Evolutionary conservation across 2,888 invertebrate species (phyloP), one percentile per base, ranked within the genome.

Genomic region (Apantesis nais): DNA sequence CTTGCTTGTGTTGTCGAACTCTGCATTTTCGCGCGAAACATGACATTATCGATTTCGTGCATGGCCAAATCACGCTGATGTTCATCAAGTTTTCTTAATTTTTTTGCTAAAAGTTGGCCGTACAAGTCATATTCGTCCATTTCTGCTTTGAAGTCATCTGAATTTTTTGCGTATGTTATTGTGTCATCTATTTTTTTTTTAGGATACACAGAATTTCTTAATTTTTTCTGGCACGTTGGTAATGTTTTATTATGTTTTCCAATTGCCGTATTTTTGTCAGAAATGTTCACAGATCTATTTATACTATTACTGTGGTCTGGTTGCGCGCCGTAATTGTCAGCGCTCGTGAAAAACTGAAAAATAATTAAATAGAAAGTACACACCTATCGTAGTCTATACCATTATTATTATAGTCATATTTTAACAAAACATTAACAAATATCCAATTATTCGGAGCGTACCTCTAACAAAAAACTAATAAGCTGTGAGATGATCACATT

Each of bases 1-100:
- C 84, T 83, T 3, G 78, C 66, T 71, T 86, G 86, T 14, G 84
- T 44, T 3, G 83, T 66, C 1, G 78, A 74, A 37, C 83, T 87
- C 68, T 90, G 86, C 87, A 92, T 92, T 87, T 92, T 93, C 19
- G 89, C 90, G 63, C 89, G 90, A 83, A 93, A 94, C 89, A 94
- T 90, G 58, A 94, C 89, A 72, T 92, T 93, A 73, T 95, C 94
- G 16, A 95, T 93, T 72, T 95, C 93, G 68, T 94, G 93, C 94
- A 94, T 94, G 7, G 92, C 91, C 29, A 91, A 77, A 75, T 95
- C 94, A 5, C 95, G 87, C 73, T 94, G 91, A 44, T 88, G 87
- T 79, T 94, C 94, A 62, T 93, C 90, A 61, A 95, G 75, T 77
- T 91, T 93, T 74, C 90, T 88, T 63, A 95, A 78, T 78, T 94